Evolutionary conservation across 2,888 invertebrate genomes (phyloP).

Genomic region (Brachylomia viminalis): DNA sequence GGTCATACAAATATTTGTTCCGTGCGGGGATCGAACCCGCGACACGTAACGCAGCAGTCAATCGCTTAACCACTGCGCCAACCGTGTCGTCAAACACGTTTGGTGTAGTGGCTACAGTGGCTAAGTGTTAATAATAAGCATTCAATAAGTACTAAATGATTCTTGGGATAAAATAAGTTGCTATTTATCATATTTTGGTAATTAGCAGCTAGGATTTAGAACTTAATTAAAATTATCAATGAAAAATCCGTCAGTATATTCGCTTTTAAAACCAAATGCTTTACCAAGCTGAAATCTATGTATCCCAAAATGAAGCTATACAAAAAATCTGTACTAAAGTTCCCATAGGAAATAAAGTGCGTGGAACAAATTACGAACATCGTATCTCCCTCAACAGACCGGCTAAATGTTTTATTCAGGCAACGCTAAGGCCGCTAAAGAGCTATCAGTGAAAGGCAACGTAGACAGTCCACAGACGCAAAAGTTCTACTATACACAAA

Average conservation of each 20-base stretch:
- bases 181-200: not conserved
- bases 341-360: conserved; percentile 58
- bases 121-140: too few species aligned
- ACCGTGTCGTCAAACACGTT: too few species aligned
- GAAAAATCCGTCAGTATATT: not conserved
- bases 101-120: too few species aligned
- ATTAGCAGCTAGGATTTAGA: not conserved
- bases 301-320: conserved; percentile 26
- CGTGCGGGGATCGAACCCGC: too few species aligned
- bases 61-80: too few species aligned
- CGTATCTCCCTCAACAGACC: conserved; percentile 55
- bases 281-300: conserved; percentile 1
- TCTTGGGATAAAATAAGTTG: not conserved
- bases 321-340: conserved; percentile 36
- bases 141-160: not conserved
- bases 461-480: conserved; percentile 25
- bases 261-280: conserved; percentile 1
- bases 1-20: too few species aligned
- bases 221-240: conserved; percentile 28
- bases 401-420: conserved; percentile 67
- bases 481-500: conserved; percentile 17
- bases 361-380: conserved; percentile 57
- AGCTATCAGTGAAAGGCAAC: conserved; percentile 33
- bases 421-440: conserved; percentile 42
- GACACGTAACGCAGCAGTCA: too few species aligned